Base-by-base conservation (phyloP, 2,113 vertebrate species). In the Pluvianellus socialis region DNA sequence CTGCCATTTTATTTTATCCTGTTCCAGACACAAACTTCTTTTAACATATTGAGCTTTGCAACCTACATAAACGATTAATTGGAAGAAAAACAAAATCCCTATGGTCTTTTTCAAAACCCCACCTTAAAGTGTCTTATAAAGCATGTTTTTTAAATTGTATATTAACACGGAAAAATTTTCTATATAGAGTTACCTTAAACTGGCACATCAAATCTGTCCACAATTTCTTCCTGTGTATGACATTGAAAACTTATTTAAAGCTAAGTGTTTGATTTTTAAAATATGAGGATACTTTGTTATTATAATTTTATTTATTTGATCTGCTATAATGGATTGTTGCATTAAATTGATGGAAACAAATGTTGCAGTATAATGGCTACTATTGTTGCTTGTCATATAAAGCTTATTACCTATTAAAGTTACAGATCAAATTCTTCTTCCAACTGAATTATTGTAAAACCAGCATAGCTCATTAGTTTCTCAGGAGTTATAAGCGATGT, bases 1-100 rank as follows among this genome's bases (percentile, higher is more conserved):
- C 53, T 92, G 35, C 72, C 72, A 49, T 86, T 85, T 90, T 92
- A 75, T 74, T 95, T 96, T 91, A 59, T 70, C 52, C 10, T 42
- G 12, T 94, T 96, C 44, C 32, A 90, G 90, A 94, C 26, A 56
- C 22, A 96, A 85, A 90, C 6, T 27, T 96, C 38, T 90, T 80
- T 92, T 85, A 95, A 76, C 53, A 7, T 83, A 66, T 12, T 66
- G 35, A 93, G 65, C 35, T 65, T 94, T 95, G 38, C 70, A 79
- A 81, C 6, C 15, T 89, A 63, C 32, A 72, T 65, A 62, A 71
- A 96, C 90, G 68, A 49, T 96, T 97, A 97, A 96, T 71, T 97
- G 76, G 72, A 86, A 96, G 63, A 86, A 90, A 86, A 96, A 14
- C 30, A 84, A 67, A 90, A 58, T n/a, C 18, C 13, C 4, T 66